Base-by-base conservation (phyloP, 1,140 invertebrate species). In the Drosophila fuyamai region DNA sequence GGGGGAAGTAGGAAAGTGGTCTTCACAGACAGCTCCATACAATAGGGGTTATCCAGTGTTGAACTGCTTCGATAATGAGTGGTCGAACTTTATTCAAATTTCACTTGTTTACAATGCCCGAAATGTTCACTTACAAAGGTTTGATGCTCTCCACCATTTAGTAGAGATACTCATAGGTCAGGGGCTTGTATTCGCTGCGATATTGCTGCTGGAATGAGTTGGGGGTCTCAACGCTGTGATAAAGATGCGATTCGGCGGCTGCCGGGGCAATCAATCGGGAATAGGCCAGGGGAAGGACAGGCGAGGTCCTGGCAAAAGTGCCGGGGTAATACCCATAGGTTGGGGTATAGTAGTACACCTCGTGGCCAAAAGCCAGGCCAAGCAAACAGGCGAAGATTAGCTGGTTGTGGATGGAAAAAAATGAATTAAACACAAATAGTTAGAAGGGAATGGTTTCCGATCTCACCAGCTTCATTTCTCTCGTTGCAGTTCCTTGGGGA, bases 191-290 rank as follows among this genome's bases (percentile, higher is more conserved):
- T 32, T 91, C 89, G n/a, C 68, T 77, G 54, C 89, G 89, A 59
- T 91, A 91, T n/a, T 91, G 89, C 51, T 91, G 89, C 73, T 91
- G 89, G 29, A 89, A 91, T 13, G 89, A 91, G 67, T 62, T 78
- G 3, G 89, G 83, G 2, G 89, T 91, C 63, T 75, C 53, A 38
- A 91, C 89, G 47, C 89, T 91, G 63, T 91, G 90, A 23, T 91
- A 91, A 1, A 83, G 57, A 66, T 91, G 89, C 46, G 86, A 76
- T 36, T 89, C 72, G 14, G 56, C 55, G 23, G 48, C 71, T n/a
- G 71, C 68, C 9, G 81, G 65, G 9, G 81, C 51, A 47, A 91
- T 35, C 4, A 85, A 40, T 1, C 81, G 83, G 12, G 89, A 65
- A 57, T 91, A 91, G 70, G 89, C 89, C 75, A 91, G 32, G 0